phyloP scores from a whole-genome alignment of 2,888 invertebrate species.

The Leucophora obtusa region DNA sequence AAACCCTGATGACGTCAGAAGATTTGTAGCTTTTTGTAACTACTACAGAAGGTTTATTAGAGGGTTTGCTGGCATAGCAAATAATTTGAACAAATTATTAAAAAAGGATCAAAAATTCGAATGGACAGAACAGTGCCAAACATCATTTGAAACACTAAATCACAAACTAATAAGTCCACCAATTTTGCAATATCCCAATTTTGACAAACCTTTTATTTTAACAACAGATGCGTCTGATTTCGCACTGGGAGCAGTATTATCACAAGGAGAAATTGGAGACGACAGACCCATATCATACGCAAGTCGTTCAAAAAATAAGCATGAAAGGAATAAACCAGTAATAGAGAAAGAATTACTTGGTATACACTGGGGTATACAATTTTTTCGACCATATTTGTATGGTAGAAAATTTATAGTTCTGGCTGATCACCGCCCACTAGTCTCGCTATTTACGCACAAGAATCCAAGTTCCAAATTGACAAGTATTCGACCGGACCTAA shows the following conservation, averaged over 20 bases:
- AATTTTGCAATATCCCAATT: no score
- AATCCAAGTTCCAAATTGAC: conserved; percentile 2
- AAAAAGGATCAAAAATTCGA: conserved; percentile 34
- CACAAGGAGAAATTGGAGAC: conserved; percentile 35
- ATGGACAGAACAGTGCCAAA: no score
- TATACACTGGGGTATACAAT: conserved; percentile 5
- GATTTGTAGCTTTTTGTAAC: neutral
- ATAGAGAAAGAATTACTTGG: conserved; percentile 11
- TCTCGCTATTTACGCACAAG: conserved; percentile 26
- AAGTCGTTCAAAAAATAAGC: conserved; percentile 16
- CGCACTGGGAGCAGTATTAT: conserved; percentile 38
- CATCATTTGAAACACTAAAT: no score
- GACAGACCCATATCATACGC: no score
- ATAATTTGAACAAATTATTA: no score
- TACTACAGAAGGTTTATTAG: conserved; percentile 10
- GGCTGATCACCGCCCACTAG: conserved; percentile 24
- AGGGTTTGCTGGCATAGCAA: conserved; percentile 12
- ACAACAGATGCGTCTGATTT: conserved; percentile 40
- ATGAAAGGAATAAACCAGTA: conserved; percentile 13
- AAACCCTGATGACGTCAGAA: neutral
- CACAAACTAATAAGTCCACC: no score
- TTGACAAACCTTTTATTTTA: conserved; percentile 25
- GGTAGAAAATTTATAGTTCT: conserved; percentile 10
- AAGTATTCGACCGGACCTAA: conserved; percentile 11
- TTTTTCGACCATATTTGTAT: conserved; percentile 17